These are phyloP conservation scores for Abrostola triplasia DNA, from an alignment of 2,888 invertebrate species.

Conservation along the genomic window DNA sequence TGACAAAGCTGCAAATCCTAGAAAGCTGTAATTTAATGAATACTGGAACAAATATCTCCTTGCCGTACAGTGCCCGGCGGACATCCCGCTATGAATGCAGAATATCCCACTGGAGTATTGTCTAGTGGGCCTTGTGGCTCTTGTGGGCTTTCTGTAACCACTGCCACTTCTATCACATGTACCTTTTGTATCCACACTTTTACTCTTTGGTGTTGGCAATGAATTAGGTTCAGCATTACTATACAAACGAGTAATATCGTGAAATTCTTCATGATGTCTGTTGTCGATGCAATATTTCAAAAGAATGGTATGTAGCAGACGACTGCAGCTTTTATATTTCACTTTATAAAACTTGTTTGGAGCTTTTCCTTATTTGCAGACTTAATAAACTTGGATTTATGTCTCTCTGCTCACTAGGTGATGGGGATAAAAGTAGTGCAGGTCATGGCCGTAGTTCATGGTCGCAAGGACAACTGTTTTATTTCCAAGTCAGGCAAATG, in stretches of 20 bases:
- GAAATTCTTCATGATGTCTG: conserved; percentile 20
- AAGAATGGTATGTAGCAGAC: neutral
- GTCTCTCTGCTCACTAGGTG: too few relatives aligned
- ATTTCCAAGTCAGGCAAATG: too few relatives aligned
- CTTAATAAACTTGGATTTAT: too few relatives aligned
- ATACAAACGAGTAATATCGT: conserved; percentile 7
- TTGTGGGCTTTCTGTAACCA: neutral
- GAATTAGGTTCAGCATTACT: neutral
- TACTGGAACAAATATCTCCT: neutral
- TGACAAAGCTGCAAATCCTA: too few relatives aligned
- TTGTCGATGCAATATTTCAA: neutral
- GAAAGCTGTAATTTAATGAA: too few relatives aligned
- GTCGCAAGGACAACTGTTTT: too few relatives aligned
- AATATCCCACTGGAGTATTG: too few relatives aligned
- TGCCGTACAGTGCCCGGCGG: neutral
- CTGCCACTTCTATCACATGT: conserved; percentile 21
- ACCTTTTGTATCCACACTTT: conserved; percentile 34
- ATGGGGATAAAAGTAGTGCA: too few relatives aligned
- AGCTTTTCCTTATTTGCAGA: too few relatives aligned
- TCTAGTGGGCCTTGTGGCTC: neutral
- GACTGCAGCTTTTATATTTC: neutral
- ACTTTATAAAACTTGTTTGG: too few relatives aligned
- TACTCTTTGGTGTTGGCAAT: conserved; percentile 21
- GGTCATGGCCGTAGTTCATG: too few relatives aligned
- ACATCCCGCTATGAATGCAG: neutral